Percentiles rank a stretch among this genome's conserved stretches.
Conservation (phyloP, 1,140 invertebrate genomes). For the Drosophila suzukii region DNA sequence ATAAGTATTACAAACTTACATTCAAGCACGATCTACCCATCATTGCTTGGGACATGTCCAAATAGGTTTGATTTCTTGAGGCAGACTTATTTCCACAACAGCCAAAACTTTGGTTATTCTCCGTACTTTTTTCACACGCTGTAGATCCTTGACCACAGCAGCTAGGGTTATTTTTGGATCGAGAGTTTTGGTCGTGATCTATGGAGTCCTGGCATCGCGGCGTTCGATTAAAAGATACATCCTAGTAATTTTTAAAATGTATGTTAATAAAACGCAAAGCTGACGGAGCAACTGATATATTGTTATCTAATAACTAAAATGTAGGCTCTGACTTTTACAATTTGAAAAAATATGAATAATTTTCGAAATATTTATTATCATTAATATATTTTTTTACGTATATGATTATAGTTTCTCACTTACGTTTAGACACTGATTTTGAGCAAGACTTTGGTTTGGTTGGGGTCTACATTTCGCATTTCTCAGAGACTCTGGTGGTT, state of each 20-base stretch:
- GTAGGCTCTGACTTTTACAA: too few relatives aligned
- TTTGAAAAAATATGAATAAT: too few relatives aligned
- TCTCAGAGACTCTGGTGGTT: background rate
- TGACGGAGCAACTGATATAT: too few relatives aligned
- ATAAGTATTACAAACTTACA: background rate
- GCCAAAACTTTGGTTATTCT: background rate
- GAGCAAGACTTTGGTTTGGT: background rate
- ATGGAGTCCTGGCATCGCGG: background rate
- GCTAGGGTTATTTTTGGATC: background rate
- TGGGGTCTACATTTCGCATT: background rate
- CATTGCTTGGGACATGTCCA: background rate
- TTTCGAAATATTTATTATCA: too few relatives aligned
- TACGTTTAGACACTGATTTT: constrained; percentile 5
- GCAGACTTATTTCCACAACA: background rate
- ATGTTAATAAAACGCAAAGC: too few relatives aligned
- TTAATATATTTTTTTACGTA: too few relatives aligned
- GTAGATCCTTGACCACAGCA: background rate
- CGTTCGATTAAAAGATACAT: background rate
- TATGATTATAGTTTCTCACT: background rate
- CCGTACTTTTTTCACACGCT: background rate
- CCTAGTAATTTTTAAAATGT: background rate
- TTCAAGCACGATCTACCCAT: background rate
- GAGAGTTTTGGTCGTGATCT: background rate
- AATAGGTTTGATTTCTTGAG: background rate
- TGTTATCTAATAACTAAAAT: too few relatives aligned